Conservation (phyloP, 1,140 invertebrate genomes). For the Drosophila albomicans region DNA sequence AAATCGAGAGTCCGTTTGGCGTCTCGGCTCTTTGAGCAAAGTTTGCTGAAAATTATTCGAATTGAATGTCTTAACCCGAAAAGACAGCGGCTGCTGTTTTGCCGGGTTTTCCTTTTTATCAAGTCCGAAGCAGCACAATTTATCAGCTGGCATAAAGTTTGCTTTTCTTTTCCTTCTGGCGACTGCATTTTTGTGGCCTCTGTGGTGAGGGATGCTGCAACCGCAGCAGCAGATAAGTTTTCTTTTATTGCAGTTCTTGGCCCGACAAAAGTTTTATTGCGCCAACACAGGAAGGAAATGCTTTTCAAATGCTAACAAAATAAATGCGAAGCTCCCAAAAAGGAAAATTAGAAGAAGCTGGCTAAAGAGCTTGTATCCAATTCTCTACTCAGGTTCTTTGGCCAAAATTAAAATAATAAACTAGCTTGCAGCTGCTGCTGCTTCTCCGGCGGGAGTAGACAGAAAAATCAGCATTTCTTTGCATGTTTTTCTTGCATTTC, state of each 20-base stretch:
- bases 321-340: slow-evolving; percentile 48
- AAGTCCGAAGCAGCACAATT: slow-evolving; percentile 75
- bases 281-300: slow-evolving; percentile 60
- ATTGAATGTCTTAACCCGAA: slow-evolving; percentile 74
- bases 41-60: slow-evolving; percentile 70
- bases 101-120: slow-evolving; percentile 67
- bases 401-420: slow-evolving; percentile 72
- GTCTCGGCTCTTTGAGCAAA: slow-evolving; percentile 24
- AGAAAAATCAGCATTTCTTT: slow-evolving; percentile 35
- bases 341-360: slow-evolving; percentile 65
- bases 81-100: slow-evolving; percentile 5
- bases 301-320: slow-evolving; percentile 65
- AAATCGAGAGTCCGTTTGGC: slow-evolving; percentile 42
- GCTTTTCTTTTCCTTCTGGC: slow-evolving; percentile 37
- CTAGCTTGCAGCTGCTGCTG: slow-evolving; percentile 65
- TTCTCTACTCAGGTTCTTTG: slow-evolving; percentile 52
- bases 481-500: slow-evolving; percentile 23
- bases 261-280: slow-evolving; percentile 75
- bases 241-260: slow-evolving; percentile 76
- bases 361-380: slow-evolving; percentile 65
- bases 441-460: slow-evolving; percentile 37
- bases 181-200: slow-evolving; percentile 41
- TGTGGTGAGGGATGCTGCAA: slow-evolving; percentile 4
- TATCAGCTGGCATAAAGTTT: slow-evolving; percentile 80
- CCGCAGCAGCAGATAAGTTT: slow-evolving; percentile 66